Base-by-base conservation (phyloP, 2,888 invertebrate species). In the Cataglyphis altisquamis region DNA sequence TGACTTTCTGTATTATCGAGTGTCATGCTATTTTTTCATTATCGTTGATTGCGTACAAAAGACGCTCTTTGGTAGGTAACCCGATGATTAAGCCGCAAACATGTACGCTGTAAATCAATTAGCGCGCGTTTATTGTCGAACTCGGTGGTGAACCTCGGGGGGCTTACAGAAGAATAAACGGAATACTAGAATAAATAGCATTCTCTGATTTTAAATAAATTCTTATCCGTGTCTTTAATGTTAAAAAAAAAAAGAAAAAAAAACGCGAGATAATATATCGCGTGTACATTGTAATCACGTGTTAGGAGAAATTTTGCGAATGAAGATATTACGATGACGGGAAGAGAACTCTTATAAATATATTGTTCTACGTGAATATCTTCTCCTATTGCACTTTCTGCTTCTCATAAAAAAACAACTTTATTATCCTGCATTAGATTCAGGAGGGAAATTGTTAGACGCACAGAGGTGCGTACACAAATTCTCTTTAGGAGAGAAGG, bases 71-170 rank as follows among this genome's bases (percentile, higher is more conserved):
- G 72, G 0, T 72, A 15, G 5, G 36, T 72, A 72, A 83, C 78
- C 67, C 36, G 32, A 10, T 25, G 63, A 63, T 75, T 55, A 64
- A 81, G 66, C 81, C 64, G 74, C 62, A 82, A 6, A 82, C 62
- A 63, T 62, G 52, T 68, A 9, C 62, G 52, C 67, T 83, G 64
- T 87, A 89, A 89, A 89, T 88, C 87, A 89, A 89, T 89, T 88
- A 88, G 29, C 29, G 63, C 25, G 32, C 67, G 9, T 89, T 84
- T 85, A 88, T 66, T 48, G 18, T 55, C 39, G 25, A 66, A 74
- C 45, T n/a, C 4, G 5, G 1, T 18, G 12, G 6, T 60, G 45
- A 15, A 55, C 9, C 12, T 15, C 25, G 8, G 0, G 6, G 1
- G 12, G 0, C 18, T 52, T 10, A 25, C 18, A 48, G 66, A 55